A percentile compares a stretch with the other conserved stretches of the same genome.
phyloP scores from a whole-genome alignment of 1,140 invertebrate genomes.

The Asbolus verrucosus region DNA sequence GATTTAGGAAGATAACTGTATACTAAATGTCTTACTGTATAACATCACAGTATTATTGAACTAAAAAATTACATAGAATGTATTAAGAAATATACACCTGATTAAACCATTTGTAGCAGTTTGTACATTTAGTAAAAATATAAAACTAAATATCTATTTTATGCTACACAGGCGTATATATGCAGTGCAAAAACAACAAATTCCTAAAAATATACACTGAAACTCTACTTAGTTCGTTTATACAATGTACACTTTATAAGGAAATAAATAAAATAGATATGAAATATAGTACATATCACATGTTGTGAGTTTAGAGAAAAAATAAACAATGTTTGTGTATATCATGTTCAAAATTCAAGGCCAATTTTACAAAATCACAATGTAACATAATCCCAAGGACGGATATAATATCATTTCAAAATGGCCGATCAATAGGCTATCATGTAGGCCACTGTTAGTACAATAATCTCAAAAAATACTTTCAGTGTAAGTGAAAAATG shows the following conservation, averaged over 20 bases:
- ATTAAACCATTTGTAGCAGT: constrained; percentile 28
- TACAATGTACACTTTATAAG: constrained; percentile 46
- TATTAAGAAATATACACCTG: constrained; percentile 41
- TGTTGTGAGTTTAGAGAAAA: constrained; percentile 43
- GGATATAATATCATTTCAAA: constrained; percentile 46
- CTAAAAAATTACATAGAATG: constrained; percentile 43
- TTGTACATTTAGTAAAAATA: constrained; percentile 39
- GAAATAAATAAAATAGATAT: constrained; percentile 46
- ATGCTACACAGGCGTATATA: constrained; percentile 43
- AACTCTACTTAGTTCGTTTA: constrained; percentile 44
- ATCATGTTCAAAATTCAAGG: constrained; percentile 49
- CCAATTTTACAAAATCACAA: constrained; percentile 46
- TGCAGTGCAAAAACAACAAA: constrained; percentile 45
- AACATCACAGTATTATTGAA: constrained; percentile 48
- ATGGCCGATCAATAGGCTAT: constrained; percentile 40
- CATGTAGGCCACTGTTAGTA: constrained; percentile 33
- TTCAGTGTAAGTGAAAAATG: constrained; percentile 32
- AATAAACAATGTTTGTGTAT: constrained; percentile 33
- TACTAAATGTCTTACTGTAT: constrained; percentile 45
- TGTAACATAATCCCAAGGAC: constrained; percentile 42
- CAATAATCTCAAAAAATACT: constrained; percentile 42
- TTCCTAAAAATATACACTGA: constrained; percentile 43
- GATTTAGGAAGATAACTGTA: constrained; percentile 37
- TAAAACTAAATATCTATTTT: constrained; percentile 45
- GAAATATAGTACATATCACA: constrained; percentile 50